Evolutionary conservation across 2,888 invertebrate species (phyloP).

Genomic region (Zootermopsis nevadensis): DNA sequence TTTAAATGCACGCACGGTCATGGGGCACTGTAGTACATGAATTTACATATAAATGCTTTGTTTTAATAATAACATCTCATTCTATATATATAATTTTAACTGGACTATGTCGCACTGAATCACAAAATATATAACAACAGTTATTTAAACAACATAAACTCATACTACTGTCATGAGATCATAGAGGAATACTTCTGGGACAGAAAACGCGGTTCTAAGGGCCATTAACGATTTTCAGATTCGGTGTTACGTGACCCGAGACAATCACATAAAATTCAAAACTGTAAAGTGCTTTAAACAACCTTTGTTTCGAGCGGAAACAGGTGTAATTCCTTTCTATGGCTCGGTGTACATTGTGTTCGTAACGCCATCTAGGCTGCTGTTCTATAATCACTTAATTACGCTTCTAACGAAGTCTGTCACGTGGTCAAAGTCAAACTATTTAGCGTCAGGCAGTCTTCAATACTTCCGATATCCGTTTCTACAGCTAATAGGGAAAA

Average conservation of each 20-base stretch:
- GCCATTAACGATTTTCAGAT: slow-evolving; percentile 1
- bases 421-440: no score
- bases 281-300: not conserved
- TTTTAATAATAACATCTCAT: not conserved
- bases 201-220: not conserved
- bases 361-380: no score
- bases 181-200: not conserved
- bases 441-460: no score
- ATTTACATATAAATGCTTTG: slow-evolving; percentile 11
- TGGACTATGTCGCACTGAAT: not conserved
- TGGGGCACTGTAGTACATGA: not conserved
- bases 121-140: not conserved
- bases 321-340: no score
- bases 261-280: not conserved
- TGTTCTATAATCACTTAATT: no score
- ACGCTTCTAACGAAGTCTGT: no score
- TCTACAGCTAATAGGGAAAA: no score
- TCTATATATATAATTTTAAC: not conserved
- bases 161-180: not conserved
- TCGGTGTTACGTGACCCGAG: not conserved
- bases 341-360: no score
- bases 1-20: not conserved
- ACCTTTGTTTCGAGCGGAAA: no score
- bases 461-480: no score
- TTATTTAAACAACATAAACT: not conserved